These are phyloP conservation scores for Limnephilus lunatus DNA, from an alignment of 2,888 invertebrate genomes.

Conservation along the genomic window DNA sequence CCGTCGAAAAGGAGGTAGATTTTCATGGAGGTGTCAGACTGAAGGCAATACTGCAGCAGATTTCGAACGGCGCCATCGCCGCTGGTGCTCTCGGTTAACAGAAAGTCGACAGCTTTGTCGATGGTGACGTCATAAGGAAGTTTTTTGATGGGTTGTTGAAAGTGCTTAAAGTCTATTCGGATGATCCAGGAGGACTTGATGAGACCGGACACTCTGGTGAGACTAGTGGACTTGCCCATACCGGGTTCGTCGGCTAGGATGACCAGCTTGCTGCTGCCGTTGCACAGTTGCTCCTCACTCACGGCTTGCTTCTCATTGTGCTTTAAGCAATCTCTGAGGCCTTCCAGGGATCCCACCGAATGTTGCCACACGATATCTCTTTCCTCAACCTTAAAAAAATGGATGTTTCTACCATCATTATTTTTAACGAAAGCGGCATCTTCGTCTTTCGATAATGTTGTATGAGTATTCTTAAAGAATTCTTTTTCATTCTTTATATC, in stretches of 20 bases:
- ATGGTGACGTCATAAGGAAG: background rate
- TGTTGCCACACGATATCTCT: background rate
- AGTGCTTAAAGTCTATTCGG: conserved; percentile 28
- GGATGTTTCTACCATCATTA: background rate
- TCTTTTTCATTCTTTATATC: background rate
- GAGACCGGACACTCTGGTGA: conserved; percentile 2
- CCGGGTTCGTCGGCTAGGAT: conserved; percentile 31
- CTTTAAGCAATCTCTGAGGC: background rate
- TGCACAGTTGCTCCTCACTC: background rate
- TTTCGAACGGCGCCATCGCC: background rate
- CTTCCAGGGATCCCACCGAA: background rate
- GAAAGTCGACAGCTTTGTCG: background rate
- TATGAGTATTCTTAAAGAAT: background rate
- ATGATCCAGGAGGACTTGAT: background rate
- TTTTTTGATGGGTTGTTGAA: background rate
- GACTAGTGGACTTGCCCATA: conserved; percentile 38
- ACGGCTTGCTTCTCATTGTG: background rate
- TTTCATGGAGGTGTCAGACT: background rate
- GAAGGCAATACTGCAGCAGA: background rate
- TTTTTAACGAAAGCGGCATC: no score
- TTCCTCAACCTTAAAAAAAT: background rate
- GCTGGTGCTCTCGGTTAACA: background rate
- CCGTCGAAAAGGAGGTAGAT: conserved; percentile 25
- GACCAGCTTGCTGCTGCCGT: background rate
- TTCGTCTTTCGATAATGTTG: background rate